phyloP scores from a whole-genome alignment of 2,113 vertebrate species.

The Casuarius casuarius region DNA sequence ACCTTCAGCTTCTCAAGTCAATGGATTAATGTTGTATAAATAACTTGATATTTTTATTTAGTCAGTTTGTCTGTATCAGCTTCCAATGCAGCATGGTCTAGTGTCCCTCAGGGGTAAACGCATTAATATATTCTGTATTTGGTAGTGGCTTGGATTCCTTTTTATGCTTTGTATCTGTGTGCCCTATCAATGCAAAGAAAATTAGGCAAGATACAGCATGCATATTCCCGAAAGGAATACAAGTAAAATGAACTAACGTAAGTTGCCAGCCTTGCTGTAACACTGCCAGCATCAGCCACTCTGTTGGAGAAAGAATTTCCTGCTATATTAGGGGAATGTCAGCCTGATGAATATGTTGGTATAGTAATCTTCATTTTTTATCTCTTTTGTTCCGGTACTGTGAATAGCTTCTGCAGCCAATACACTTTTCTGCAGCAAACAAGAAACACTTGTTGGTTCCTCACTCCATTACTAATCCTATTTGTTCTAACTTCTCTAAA shows the following conservation, averaged over 20 bases:
- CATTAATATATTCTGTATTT: slow-evolving; percentile 23
- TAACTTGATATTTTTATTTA: slow-evolving; percentile 31
- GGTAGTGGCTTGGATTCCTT: slow-evolving; percentile 36
- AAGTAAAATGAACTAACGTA: slow-evolving; percentile 32
- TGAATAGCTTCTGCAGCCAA: slow-evolving; percentile 28
- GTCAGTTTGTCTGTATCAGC: background rate
- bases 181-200: slow-evolving; percentile 39
- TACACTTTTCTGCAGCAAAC: background rate
- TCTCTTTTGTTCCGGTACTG: slow-evolving; percentile 27
- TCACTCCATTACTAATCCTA: slow-evolving; percentile 12
- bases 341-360: background rate
- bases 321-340: background rate
- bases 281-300: slow-evolving; percentile 37
- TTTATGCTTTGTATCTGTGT: slow-evolving; percentile 63
- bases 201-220: slow-evolving; percentile 40
- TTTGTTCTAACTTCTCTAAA: slow-evolving; percentile 22
- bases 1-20: background rate
- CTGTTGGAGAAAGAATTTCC: slow-evolving; percentile 23
- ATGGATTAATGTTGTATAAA: slow-evolving; percentile 18
- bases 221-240: slow-evolving; percentile 53
- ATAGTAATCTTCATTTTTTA: background rate
- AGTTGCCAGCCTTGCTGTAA: background rate
- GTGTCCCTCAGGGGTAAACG: background rate
- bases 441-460: slow-evolving; percentile 35
- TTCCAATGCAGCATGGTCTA: background rate